Evolutionary conservation across 2,113 vertebrate genomes (phyloP).

Genomic region (Muscicapa adusta): DNA sequence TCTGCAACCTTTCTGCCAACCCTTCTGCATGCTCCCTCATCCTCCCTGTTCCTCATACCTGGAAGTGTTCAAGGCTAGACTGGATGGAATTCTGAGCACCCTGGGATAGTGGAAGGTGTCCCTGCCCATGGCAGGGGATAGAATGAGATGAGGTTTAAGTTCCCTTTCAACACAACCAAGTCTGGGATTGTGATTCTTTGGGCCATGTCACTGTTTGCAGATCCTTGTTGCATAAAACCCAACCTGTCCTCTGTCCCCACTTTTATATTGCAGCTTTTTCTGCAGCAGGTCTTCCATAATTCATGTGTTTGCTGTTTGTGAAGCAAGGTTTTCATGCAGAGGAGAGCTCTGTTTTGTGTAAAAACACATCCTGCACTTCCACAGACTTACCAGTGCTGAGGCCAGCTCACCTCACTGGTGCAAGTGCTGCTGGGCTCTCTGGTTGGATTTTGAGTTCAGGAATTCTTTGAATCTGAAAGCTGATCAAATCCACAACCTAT

Average conservation of each 20-base stretch:
- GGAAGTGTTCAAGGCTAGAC: background rate
- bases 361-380: background rate
- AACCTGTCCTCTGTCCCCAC: background rate
- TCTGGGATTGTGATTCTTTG: background rate
- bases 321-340: background rate
- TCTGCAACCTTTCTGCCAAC: background rate
- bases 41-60: background rate
- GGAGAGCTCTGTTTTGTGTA: background rate
- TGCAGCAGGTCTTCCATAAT: background rate
- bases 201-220: background rate
- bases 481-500: background rate
- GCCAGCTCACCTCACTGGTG: background rate
- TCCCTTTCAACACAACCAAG: background rate
- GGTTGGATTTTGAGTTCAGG: background rate
- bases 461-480: background rate
- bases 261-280: background rate
- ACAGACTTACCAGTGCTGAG: background rate
- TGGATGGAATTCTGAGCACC: background rate
- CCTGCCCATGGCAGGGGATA: background rate
- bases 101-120: background rate
- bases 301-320: background rate
- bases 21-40: no score
- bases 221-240: background rate
- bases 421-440: background rate
- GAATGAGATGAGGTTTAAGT: background rate